Evolutionary conservation across 2,797 vertebrate species (phyloP).

Genomic region (Sebastes hopkinsi): DNA sequence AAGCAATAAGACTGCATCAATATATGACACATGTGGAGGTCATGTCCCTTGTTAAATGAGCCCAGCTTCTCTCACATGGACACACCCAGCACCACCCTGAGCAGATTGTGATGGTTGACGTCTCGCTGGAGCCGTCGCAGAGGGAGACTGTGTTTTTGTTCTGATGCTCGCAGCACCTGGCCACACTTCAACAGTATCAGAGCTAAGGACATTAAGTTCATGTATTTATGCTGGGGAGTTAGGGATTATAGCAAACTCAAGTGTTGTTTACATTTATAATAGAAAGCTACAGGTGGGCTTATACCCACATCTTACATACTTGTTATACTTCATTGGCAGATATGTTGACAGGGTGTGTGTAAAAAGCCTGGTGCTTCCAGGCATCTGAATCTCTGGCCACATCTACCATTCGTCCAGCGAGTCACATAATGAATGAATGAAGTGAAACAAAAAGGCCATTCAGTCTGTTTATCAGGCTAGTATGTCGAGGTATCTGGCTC

Average conservation of each 20-base stretch:
- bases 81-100: slow-evolving; percentile 20
- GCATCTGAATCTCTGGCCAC: neutral
- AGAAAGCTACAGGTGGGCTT: neutral
- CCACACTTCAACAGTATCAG: neutral
- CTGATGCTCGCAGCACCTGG: neutral
- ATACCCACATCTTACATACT: neutral
- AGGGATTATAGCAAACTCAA: neutral
- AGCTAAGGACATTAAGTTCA: neutral
- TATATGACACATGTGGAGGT: slow-evolving; percentile 56
- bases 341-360: neutral
- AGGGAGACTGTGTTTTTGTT: neutral
- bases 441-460: neutral
- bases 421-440: neutral
- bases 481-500: neutral
- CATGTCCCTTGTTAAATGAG: slow-evolving; percentile 35
- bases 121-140: neutral
- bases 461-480: neutral
- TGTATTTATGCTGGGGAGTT: neutral
- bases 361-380: neutral
- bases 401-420: neutral
- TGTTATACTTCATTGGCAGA: neutral
- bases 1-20: slow-evolving; percentile 56
- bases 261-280: neutral
- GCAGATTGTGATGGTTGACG: neutral
- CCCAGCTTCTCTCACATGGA: neutral